Conservation (phyloP, 2,797 vertebrate genomes). For the Danio kyathit region DNA sequence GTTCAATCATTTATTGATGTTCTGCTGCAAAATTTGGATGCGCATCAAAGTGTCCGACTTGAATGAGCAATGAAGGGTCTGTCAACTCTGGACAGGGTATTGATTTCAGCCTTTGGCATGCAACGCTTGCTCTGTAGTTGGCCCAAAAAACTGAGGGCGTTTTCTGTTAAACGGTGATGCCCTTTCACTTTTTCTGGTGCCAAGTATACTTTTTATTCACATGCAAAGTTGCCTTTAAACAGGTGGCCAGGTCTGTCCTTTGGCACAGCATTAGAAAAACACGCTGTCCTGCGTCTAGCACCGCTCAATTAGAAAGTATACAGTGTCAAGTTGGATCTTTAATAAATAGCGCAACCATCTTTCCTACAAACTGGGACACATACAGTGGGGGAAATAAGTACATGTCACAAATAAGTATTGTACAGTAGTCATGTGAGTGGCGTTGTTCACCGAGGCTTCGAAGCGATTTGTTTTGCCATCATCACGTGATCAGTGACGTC, state of each 20-base stretch:
- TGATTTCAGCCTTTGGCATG: slow-evolving; percentile 50
- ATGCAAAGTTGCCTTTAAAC: slow-evolving; percentile 11
- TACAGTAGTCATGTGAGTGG: too few relatives aligned
- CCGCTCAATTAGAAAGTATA: slow-evolving; percentile 36
- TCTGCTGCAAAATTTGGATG: slow-evolving; percentile 29
- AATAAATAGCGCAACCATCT: slow-evolving; percentile 41
- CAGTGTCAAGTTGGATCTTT: slow-evolving; percentile 39
- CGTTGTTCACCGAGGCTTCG: too few relatives aligned
- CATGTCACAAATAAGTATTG: too few relatives aligned
- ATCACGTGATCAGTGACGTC: too few relatives aligned
- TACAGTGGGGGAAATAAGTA: too few relatives aligned
- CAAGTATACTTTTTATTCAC: slow-evolving; percentile 11
- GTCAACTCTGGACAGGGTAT: slow-evolving; percentile 49
- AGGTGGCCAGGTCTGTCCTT: slow-evolving; percentile 1
- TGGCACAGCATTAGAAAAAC: slow-evolving; percentile 26
- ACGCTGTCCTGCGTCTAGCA: slow-evolving; percentile 1
- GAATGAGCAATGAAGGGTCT: slow-evolving; percentile 43
- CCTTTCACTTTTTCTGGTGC: slow-evolving; percentile 25
- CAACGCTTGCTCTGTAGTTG: slow-evolving; percentile 2
- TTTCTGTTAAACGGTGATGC: slow-evolving; percentile 30
- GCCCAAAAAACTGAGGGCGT: slow-evolving; percentile 20
- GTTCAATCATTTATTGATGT: slow-evolving; percentile 34
- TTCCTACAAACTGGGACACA: slow-evolving; percentile 16
- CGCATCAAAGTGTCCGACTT: slow-evolving; percentile 18
- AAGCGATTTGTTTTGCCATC: too few relatives aligned